Evolutionary conservation across 2,888 invertebrate species (phyloP).

Genomic region (Scaptodrosophila latifasciaeformis): DNA sequence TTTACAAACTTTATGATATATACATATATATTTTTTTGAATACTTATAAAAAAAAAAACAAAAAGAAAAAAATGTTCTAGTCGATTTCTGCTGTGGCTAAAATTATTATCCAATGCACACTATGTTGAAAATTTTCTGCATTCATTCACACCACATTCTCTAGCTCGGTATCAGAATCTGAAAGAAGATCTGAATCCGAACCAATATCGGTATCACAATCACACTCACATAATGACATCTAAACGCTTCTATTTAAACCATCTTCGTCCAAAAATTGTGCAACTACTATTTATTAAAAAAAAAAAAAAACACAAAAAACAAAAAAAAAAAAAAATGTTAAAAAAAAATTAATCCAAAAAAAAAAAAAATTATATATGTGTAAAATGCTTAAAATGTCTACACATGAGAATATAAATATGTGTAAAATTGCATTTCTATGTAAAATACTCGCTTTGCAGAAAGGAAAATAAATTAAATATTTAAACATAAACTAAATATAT

Average conservation of each 20-base stretch:
- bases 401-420: slow-evolving; percentile 24
- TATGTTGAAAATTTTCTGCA: too few relatives aligned
- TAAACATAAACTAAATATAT: slow-evolving; percentile 9
- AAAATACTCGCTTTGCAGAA: slow-evolving; percentile 50
- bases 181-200: too few relatives aligned
- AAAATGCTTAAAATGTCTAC: slow-evolving; percentile 8
- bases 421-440: slow-evolving; percentile 50
- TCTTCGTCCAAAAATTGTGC: slow-evolving; percentile 65
- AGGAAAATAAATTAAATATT: slow-evolving; percentile 5
- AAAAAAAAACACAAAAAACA: slow-evolving; percentile 24
- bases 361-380: slow-evolving; percentile 24
- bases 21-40: too few relatives aligned
- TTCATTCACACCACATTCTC: too few relatives aligned
- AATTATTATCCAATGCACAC: too few relatives aligned
- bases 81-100: too few relatives aligned
- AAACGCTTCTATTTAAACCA: slow-evolving; percentile 60
- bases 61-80: too few relatives aligned
- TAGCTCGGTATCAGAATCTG: too few relatives aligned
- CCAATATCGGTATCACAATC: too few relatives aligned
- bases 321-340: slow-evolving; percentile 11
- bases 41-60: too few relatives aligned
- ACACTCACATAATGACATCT: slow-evolving; percentile 15
- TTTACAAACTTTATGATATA: too few relatives aligned
- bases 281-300: slow-evolving; percentile 60
- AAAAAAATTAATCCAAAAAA: slow-evolving; percentile 17